Evolutionary conservation across 2,113 vertebrate genomes (phyloP).

Genomic region (Stegostoma tigrinum): DNA sequence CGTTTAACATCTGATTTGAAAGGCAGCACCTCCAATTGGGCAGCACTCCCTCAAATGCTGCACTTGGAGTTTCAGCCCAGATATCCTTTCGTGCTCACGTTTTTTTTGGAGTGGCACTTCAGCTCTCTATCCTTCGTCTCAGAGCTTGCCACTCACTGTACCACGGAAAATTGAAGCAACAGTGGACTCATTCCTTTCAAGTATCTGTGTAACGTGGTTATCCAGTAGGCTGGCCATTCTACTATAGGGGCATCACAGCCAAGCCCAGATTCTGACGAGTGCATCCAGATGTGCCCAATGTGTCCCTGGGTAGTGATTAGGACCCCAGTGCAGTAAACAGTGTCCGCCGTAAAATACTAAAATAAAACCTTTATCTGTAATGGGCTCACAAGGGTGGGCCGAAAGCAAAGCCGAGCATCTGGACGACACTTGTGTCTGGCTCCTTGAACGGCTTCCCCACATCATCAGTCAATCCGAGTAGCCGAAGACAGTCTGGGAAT

Average conservation of each 20-base stretch:
- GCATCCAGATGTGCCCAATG: not conserved
- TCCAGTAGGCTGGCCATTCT: not conserved
- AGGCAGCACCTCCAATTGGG: not conserved
- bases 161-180: not conserved
- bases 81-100: not conserved
- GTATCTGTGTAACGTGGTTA: not conserved
- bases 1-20: not conserved
- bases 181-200: not conserved
- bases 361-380: not conserved
- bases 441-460: not conserved
- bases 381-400: slow-evolving; percentile 24
- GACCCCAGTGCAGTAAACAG: not conserved
- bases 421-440: slow-evolving; percentile 34
- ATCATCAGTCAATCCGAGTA: not conserved
- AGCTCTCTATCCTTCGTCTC: not conserved
- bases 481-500: not conserved
- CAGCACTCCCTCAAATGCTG: not conserved
- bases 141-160: not conserved
- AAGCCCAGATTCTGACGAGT: not conserved
- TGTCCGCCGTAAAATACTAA: not conserved
- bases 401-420: slow-evolving; percentile 2
- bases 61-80: not conserved
- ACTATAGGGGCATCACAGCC: not conserved
- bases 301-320: not conserved
- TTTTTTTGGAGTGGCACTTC: not conserved